Conservation (phyloP, 2,797 vertebrate genomes). For the Threskiornis aethiopicus region DNA sequence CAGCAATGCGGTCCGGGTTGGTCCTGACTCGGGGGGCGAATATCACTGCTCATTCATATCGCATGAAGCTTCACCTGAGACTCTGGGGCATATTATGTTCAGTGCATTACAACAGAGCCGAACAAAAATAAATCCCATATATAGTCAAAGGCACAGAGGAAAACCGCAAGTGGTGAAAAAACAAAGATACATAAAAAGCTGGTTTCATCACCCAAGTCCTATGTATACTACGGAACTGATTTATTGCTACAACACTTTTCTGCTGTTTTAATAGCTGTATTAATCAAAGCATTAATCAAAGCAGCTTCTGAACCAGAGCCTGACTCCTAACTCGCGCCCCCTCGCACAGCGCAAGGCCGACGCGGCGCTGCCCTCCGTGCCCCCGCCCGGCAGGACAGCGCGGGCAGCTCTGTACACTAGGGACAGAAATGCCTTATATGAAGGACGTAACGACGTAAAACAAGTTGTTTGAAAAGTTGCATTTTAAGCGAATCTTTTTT, state of each 20-base stretch:
- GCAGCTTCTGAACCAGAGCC: background rate
- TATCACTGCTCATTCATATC: background rate
- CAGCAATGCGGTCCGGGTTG: rapidly evolving
- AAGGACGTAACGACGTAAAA: background rate
- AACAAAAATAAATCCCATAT: background rate
- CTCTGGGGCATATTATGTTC: background rate
- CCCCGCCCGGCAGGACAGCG: rapidly evolving
- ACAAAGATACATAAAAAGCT: background rate
- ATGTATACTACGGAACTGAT: background rate
- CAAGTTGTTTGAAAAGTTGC: background rate
- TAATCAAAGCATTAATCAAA: background rate
- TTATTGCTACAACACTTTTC: background rate
- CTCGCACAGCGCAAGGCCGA: rapidly evolving
- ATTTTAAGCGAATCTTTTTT: background rate
- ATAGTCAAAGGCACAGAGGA: background rate
- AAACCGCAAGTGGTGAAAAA: background rate
- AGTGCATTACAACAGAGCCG: background rate
- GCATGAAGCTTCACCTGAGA: background rate
- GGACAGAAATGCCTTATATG: rapidly evolving
- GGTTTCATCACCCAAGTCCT: background rate
- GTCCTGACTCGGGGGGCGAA: background rate
- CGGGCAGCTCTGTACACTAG: background rate
- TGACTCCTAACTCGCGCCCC: background rate
- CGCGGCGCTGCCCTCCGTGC: rapidly evolving
- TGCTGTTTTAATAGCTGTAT: background rate